Evolutionary conservation across 2,113 vertebrate species (phyloP), one percentile per base, ranked within the genome.

Genomic region (Pluvianellus socialis): DNA sequence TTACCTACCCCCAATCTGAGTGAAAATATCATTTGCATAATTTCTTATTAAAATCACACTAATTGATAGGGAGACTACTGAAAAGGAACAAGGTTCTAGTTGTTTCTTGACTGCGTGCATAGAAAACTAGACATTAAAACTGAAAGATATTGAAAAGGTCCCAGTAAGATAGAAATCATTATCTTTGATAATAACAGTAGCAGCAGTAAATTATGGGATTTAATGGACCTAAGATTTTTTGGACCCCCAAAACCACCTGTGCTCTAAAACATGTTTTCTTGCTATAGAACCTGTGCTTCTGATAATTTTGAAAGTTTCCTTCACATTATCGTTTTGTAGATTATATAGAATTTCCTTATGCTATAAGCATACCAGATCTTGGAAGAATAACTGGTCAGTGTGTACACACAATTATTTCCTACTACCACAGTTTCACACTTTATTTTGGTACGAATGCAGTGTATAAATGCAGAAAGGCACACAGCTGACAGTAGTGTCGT

Each of bases 1-100:
- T 85, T 56, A 16, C 6, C 14, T 79, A 21, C 8, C 5, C 9
- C 3, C 0, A 49, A 1, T 61, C 13, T 53, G 42, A 62, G 7
- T 49, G 19, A 83, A 83, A 52, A 45, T 30, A 61, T 68, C 1
- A 1, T 59, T 85, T 75, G 22, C 28, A 63, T 82, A 0, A 3
- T 52, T 88, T 76, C 58, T 70, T 58, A 45, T 65, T 66, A 32
- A 82, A 90, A 50, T 77, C 22, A 55, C 4, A 6, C 1, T 62
- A 28, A 49, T 28, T 50, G 9, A 38, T 62, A 62, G 58, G 28
- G 18, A 50, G 82, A 55, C 55, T 58, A 10, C 8, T 76, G 17
- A 76, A 87, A 68, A 73, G 12, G 13, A 70, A 6, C 10, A 76
- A 59, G 17, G 12, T 33, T 79, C 26, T 71, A 67, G 32, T 14